phyloP scores from a whole-genome alignment of 1,140 invertebrate species.

The Meloidogyne hapla region DNA sequence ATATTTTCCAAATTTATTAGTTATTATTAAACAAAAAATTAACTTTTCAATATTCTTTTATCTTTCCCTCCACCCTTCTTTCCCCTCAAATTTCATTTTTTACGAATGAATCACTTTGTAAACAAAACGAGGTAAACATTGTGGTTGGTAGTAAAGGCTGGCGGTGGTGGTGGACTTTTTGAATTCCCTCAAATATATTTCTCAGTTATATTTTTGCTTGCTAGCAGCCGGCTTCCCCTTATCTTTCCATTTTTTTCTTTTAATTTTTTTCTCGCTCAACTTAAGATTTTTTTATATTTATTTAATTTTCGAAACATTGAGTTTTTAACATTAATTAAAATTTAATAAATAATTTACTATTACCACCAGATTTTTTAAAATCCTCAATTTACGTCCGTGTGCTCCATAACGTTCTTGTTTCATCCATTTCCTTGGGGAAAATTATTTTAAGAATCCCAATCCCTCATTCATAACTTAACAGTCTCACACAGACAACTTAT shows the following conservation, averaged over 20 bases:
- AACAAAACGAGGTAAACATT: not conserved
- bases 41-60: not conserved
- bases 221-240: not conserved
- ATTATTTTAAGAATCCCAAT: no score
- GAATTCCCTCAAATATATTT: not conserved
- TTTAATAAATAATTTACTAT: no score
- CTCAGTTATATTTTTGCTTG: conserved; percentile 1
- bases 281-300: not conserved
- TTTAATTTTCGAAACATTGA: not conserved
- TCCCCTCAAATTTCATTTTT: not conserved
- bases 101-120: conserved; percentile 3
- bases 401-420: no score
- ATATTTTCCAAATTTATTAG: no score
- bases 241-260: not conserved
- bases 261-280: not conserved
- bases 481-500: no score
- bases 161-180: not conserved
- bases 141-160: not conserved
- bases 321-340: not conserved
- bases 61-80: not conserved
- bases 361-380: no score
- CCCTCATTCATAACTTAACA: no score
- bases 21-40: no score
- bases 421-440: no score
- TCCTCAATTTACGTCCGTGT: no score